Evolutionary conservation across 2,797 vertebrate species (phyloP).

Genomic region (Ciconia nigra): DNA sequence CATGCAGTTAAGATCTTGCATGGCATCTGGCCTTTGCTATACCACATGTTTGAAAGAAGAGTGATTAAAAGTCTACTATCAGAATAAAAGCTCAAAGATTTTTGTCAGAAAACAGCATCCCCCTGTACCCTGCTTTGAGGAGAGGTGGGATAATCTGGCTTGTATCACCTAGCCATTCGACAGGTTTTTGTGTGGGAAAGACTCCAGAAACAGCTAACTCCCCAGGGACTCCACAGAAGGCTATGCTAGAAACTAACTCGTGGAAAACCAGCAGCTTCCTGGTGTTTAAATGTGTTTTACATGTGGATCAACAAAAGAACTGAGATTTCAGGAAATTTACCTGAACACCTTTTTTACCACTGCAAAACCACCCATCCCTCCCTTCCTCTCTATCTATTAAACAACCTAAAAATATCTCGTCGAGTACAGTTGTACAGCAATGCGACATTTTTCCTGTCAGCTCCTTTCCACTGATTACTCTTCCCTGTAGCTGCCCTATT

Average conservation of each 20-base stretch:
- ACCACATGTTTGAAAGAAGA: not conserved
- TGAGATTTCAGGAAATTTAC: not conserved
- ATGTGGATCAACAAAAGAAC: not conserved
- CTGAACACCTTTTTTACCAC: not conserved
- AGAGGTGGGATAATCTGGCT: not conserved
- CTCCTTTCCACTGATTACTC: not conserved
- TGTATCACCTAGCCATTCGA: not conserved
- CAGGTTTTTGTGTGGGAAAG: not conserved
- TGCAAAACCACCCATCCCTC: not conserved
- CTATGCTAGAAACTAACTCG: not conserved
- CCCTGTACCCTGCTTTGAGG: not conserved
- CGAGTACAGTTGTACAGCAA: not conserved
- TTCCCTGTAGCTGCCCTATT: not conserved
- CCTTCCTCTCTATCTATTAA: not conserved
- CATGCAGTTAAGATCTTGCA: not conserved
- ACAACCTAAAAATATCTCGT: not conserved
- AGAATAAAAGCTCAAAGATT: not conserved
- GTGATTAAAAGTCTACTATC: not conserved
- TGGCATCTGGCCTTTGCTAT: not conserved
- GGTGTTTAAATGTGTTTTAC: not conserved
- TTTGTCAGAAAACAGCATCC: not conserved
- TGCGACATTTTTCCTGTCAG: not conserved
- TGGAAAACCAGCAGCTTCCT: not conserved
- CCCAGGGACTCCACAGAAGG: not conserved
- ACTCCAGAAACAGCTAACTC: not conserved